Conservation (phyloP, 1,140 invertebrate genomes). For the Drosophila lowei region DNA sequence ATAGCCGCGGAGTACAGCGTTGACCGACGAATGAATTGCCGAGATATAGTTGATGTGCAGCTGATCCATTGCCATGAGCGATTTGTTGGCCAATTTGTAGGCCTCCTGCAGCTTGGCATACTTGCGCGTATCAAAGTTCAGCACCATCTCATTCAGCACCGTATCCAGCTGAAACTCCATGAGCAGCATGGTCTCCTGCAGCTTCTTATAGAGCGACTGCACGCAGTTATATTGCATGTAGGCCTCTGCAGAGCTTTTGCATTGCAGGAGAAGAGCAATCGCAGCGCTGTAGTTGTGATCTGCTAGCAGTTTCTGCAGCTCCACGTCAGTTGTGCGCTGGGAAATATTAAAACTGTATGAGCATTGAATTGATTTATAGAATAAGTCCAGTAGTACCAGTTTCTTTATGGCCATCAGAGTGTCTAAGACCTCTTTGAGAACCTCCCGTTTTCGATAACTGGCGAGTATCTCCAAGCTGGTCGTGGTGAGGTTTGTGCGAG, state of each 20-base stretch:
- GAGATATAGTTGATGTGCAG: slow-evolving; percentile 97
- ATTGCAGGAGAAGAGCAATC: slow-evolving; percentile 93
- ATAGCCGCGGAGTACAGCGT: slow-evolving; percentile 90
- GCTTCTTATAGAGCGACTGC: slow-evolving; percentile 91
- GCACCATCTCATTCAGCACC: slow-evolving; percentile 91
- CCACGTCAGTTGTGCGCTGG: slow-evolving; percentile 91
- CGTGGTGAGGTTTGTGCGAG: slow-evolving; percentile 91
- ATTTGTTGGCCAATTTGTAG: slow-evolving; percentile 93
- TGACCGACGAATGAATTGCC: slow-evolving; percentile 94
- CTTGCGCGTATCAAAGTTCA: slow-evolving; percentile 88
- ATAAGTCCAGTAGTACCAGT: slow-evolving; percentile 82
- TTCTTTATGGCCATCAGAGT: slow-evolving; percentile 92
- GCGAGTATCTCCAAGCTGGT: slow-evolving; percentile 93
- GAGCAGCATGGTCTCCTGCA: slow-evolving; percentile 95
- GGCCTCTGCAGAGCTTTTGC: slow-evolving; percentile 91
- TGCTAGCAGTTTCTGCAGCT: slow-evolving; percentile 90
- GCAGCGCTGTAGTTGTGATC: slow-evolving; percentile 95
- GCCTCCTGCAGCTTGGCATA: slow-evolving; percentile 93
- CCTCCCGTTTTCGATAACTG: slow-evolving; percentile 93
- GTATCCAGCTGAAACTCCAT: slow-evolving; percentile 96
- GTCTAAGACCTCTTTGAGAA: slow-evolving; percentile 89
- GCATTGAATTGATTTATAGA: neutral
- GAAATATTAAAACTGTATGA: neutral
- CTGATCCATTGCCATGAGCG: slow-evolving; percentile 96
- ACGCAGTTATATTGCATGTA: slow-evolving; percentile 94